A percentile compares a stretch with the other conserved stretches of the same genome.
Evolutionary conservation across 2,888 invertebrate species (phyloP).

Genomic region (Cerastoderma edule): DNA sequence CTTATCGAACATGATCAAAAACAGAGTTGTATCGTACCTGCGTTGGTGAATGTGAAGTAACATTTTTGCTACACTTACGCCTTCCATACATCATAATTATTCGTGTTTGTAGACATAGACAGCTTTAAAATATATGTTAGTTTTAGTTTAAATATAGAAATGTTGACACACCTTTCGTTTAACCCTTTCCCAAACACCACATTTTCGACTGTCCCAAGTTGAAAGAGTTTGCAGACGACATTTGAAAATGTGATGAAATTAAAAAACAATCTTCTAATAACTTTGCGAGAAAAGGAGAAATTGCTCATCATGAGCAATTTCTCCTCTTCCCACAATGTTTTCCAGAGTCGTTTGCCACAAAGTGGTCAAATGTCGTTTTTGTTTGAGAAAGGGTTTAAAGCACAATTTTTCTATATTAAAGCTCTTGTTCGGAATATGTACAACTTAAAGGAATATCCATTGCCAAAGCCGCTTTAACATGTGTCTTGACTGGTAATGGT

Average conservation of each 20-base stretch:
- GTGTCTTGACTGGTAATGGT: not conserved
- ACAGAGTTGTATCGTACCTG: not conserved
- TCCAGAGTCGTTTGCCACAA: not conserved
- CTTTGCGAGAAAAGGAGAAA: not conserved
- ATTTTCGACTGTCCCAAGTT: too few relatives aligned
- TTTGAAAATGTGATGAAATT: not conserved
- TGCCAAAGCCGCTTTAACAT: not conserved
- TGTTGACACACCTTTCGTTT: too few relatives aligned
- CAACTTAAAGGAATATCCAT: not conserved
- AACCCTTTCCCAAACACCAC: too few relatives aligned
- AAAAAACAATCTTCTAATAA: not conserved
- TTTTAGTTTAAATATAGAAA: too few relatives aligned
- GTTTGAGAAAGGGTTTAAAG: not conserved
- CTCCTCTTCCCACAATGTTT: constrained; percentile 3
- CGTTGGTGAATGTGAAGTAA: not conserved
- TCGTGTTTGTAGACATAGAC: too few relatives aligned
- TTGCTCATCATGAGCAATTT: constrained; percentile 3
- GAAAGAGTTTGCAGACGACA: not conserved
- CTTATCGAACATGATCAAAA: too few relatives aligned
- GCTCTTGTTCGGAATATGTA: not conserved
- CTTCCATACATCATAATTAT: too few relatives aligned
- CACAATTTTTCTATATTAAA: not conserved
- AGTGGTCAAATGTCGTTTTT: not conserved
- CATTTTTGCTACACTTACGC: too few relatives aligned
- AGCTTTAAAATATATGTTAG: too few relatives aligned